Base-by-base conservation (phyloP, 2,888 invertebrate genomes). In the Ochlodes sylvanus region DNA sequence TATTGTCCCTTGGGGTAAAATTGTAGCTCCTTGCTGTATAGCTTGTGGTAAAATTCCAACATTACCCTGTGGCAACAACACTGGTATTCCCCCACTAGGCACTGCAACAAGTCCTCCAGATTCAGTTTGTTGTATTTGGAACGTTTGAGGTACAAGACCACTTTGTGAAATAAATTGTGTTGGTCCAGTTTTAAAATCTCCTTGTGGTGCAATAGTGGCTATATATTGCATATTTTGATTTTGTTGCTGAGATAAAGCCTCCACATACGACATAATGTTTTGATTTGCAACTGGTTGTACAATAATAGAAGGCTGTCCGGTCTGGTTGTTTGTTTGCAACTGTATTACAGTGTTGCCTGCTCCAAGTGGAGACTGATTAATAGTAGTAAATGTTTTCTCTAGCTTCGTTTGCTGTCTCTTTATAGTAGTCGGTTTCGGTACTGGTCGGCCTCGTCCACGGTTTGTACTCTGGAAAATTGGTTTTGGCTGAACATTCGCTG, bases 201-300 rank as follows among this genome's bases (percentile, higher is more conserved):
- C 91, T 81, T 95, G 95, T 7, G 95, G 95, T 0, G 95, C 94
- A 70, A 96, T 94, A 0, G 96, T 95, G 10, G 97, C 95, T 56
- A 97, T 95, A 77, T 97, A 97, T 78, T 97, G 97, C 85, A 97
- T 92, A 80, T 96, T 96, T 81, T 96, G 96, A 69, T 95, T 95
- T 67, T 95, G 94, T 74, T 95, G 95, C 77, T 96, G 96, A 61
- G 96, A 96, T 73, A 96, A 92, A 0, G 95, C 94, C 79, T 96
- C 96, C 2, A 96, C 95, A 84, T 96, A 96, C 1, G 95, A 95
- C 92, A 95, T 94, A 47, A 95, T 91, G 65, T 94, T 94, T 67
- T 95, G 94, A 77, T 94, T 94, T 38, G 88, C 86, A 10, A 95
- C 92, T 77, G 96, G 96, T 79, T 96, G 96, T 1, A 96, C 94